Base-by-base conservation (phyloP, 2,797 vertebrate genomes). In the Alosa sapidissima region DNA sequence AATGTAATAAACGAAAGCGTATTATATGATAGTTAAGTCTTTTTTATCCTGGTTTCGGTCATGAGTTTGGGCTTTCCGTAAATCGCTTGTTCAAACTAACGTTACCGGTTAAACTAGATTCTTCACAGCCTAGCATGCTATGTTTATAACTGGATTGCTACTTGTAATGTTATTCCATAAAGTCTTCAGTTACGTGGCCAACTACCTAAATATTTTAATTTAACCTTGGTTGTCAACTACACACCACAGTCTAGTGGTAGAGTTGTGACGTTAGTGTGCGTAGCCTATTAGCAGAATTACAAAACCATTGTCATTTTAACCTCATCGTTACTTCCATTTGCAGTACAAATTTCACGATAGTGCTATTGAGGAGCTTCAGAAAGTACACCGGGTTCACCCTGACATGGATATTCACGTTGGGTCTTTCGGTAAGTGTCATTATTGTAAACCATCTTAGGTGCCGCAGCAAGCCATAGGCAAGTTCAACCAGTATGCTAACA, bases 281-380 rank as follows among this genome's bases (percentile, higher is more conserved):
- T 45, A 28, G 28, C 28, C 28, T 28, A 9, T 21, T 19, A 16
- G 8, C 1, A 21, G 14, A 47, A 78, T 45, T 6, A 65, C n/a
- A 28, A n/a, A 65, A 65, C 24, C 36, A 78, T 7, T 19, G 6
- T 55, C 1, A 82, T 28, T 58, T 13, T 58, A 0, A 82, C 51
- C 41, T 4, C 6, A 33, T 24, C 84, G 33, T 0, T 3, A 1
- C 3, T 45, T 47, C 45, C 85, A 5, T 75, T 84, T 24, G 82
- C 88, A 99, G 98, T 99, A 99, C 93, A 99, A 98, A 89, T 99
- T 99, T 92, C 96, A 93, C 19, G 98, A 98, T 93, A 92, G 99
- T 91, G 98, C 97, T 16, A 84, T 98, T 54, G 97, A 97, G 90
- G 98, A 99, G 92, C 90, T 99, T 81, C 95, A 96, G 92, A 97